Evolutionary conservation across 2,797 vertebrate species (phyloP).

Genomic region (Babyrousa celebensis): DNA sequence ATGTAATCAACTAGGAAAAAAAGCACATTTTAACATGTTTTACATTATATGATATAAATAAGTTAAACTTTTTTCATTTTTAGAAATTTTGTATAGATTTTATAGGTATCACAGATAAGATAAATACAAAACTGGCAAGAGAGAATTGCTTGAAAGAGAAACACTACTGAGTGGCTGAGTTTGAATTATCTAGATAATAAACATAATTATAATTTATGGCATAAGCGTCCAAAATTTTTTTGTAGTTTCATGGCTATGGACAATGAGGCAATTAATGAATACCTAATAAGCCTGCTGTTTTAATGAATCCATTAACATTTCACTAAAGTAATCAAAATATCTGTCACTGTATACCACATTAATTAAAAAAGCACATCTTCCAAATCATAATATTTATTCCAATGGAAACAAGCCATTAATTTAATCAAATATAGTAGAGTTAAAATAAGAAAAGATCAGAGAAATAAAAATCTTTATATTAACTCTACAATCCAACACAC

Average conservation of each 20-base stretch:
- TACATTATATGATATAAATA: conserved; percentile 43
- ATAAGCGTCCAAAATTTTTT: background rate
- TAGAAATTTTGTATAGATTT: background rate
- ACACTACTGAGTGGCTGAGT: background rate
- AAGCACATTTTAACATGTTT: conserved; percentile 32
- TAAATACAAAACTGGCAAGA: background rate
- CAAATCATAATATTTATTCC: background rate
- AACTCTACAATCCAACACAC: background rate
- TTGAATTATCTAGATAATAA: conserved; percentile 32
- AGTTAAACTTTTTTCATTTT: background rate
- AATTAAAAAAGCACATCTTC: background rate
- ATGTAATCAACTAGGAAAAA: background rate
- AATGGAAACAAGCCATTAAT: conserved; percentile 20
- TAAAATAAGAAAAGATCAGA: background rate
- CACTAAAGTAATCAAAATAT: conserved; percentile 40
- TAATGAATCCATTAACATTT: conserved; percentile 39
- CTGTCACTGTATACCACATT: background rate
- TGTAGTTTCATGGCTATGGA: background rate
- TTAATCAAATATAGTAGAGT: background rate
- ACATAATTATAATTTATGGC: background rate
- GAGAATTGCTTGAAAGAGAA: background rate
- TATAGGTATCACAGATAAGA: background rate
- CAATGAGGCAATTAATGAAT: background rate
- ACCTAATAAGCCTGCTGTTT: background rate
- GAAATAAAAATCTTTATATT: conserved; percentile 10